These are phyloP conservation scores for Rhabdomys pumilio DNA, from an alignment of 2,797 vertebrate species.

Conservation along the genomic window DNA sequence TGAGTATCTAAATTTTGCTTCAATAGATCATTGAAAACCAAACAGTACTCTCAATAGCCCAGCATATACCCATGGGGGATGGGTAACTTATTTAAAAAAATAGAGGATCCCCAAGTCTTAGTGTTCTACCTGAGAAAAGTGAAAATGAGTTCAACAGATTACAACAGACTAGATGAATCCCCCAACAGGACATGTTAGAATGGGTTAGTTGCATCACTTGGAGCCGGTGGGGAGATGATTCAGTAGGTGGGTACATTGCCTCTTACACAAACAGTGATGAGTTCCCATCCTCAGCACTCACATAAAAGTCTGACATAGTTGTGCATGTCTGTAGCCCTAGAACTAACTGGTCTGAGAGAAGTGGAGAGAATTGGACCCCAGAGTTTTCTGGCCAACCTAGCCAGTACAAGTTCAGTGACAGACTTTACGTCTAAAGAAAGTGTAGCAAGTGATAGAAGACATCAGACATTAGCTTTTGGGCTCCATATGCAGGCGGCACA, in stretches of 20 bases:
- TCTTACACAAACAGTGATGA: no score
- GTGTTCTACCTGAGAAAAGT: conserved; percentile 20
- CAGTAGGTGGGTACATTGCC: no score
- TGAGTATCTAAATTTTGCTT: conserved; percentile 67
- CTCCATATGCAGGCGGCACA: no score
- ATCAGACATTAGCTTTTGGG: not conserved
- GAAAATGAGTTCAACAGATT: conserved; percentile 60
- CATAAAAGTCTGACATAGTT: not conserved
- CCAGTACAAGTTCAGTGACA: not conserved
- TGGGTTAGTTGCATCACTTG: conserved; percentile 47
- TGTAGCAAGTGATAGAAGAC: not conserved
- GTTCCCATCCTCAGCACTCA: not conserved
- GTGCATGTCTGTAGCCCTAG: not conserved
- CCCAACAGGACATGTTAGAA: conserved; percentile 17
- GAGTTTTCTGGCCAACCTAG: not conserved
- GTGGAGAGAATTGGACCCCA: no score
- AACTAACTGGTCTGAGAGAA: no score
- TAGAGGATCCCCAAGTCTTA: conserved; percentile 16
- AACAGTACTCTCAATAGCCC: conserved; percentile 65
- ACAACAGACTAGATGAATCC: not conserved
- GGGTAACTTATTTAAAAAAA: conserved; percentile 39
- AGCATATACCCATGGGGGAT: conserved; percentile 13
- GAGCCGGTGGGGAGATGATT: not conserved
- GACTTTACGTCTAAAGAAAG: not conserved
- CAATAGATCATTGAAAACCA: conserved; percentile 74